These are phyloP conservation scores for Cromileptes altivelis DNA, from an alignment of 2,113 vertebrate genomes.

Conservation along the genomic window DNA sequence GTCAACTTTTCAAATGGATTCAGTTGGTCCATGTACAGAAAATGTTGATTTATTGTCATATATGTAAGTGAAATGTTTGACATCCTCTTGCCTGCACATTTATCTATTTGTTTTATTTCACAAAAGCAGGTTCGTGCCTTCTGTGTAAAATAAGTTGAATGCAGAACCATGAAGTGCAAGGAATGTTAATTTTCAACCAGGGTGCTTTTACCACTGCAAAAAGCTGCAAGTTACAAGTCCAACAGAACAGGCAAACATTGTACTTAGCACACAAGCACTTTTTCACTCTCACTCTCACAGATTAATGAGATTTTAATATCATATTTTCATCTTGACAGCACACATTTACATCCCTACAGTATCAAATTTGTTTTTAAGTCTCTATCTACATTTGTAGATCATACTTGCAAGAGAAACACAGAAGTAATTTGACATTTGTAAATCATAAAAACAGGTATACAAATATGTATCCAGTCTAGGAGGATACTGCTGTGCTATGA, in stretches of 20 bases:
- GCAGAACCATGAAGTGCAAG: not conserved
- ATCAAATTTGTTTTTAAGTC: not conserved
- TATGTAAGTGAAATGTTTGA: not conserved
- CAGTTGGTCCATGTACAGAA: no score
- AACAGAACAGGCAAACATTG: not conserved
- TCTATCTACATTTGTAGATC: no score
- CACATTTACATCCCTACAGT: not conserved
- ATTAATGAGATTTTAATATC: not conserved
- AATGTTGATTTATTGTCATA: not conserved
- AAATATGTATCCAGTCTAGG: not conserved
- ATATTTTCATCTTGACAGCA: not conserved
- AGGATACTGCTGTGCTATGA: not conserved
- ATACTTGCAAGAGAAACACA: not conserved
- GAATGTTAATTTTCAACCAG: not conserved
- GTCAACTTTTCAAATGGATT: not conserved
- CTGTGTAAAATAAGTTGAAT: not conserved
- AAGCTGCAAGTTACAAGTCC: no score
- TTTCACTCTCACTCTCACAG: no score
- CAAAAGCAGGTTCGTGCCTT: not conserved
- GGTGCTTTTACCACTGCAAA: not conserved
- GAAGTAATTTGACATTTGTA: not conserved
- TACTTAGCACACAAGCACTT: not conserved
- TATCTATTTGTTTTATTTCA: not conserved
- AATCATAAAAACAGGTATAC: not conserved
- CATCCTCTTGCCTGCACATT: not conserved